A percentile compares a stretch with the other conserved stretches of the same genome.
Conservation (phyloP, 2,888 invertebrate genomes). For the Xylota segnis region DNA sequence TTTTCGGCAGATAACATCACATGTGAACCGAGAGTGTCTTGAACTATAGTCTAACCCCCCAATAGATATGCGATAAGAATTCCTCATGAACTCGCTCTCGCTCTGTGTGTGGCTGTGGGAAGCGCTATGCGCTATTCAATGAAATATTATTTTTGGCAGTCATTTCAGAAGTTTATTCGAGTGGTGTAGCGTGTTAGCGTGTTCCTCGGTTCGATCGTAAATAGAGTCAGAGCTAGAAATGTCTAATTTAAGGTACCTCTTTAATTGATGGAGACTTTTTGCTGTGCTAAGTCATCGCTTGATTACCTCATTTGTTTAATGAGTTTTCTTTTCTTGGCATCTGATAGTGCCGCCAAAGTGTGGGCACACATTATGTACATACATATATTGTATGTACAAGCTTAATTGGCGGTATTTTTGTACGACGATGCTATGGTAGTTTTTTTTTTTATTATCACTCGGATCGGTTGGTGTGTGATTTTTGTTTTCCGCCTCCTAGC, state of each 20-base stretch:
- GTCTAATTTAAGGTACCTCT: conserved; percentile 48
- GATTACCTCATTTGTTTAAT: conserved; percentile 64
- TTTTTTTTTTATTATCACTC: background rate
- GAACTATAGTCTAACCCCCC: conserved; percentile 20
- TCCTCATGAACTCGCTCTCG: background rate
- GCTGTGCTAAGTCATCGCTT: conserved; percentile 12
- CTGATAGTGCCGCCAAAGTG: conserved; percentile 42
- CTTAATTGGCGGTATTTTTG: conserved; percentile 33
- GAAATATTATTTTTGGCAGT: conserved; percentile 10
- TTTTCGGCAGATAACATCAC: conserved; percentile 24
- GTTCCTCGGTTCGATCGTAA: background rate
- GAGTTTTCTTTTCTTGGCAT: conserved; percentile 39
- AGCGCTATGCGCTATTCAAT: background rate
- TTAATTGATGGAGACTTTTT: conserved; percentile 49
- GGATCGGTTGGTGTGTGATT: conserved; percentile 7
- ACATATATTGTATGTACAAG: conserved; percentile 1
- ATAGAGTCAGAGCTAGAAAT: conserved; percentile 5
- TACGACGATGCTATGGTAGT: background rate
- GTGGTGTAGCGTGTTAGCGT: background rate
- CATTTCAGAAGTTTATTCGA: background rate
- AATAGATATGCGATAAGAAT: conserved; percentile 43
- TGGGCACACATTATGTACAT: conserved; percentile 25
- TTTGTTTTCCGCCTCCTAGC: background rate
- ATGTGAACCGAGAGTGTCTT: conserved; percentile 20
- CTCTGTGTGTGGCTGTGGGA: background rate